Base-by-base conservation (phyloP, 2,113 vertebrate species). In the Hiodon tergisus region DNA sequence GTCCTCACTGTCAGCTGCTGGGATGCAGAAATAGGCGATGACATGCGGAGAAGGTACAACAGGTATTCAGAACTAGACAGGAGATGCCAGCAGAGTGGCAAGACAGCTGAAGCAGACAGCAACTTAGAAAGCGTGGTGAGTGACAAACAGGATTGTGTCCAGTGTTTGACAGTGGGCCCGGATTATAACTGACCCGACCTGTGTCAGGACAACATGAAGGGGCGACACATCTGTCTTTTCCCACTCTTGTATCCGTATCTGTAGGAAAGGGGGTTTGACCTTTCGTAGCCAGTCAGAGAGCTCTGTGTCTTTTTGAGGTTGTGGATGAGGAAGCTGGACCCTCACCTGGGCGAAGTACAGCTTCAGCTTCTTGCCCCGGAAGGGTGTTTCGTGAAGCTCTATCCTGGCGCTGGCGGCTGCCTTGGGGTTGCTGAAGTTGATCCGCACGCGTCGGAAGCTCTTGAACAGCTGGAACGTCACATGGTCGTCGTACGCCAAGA, bases 331-430 rank as follows among this genome's bases (percentile, higher is more conserved):
- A 31, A 31, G 70, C 31, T 9, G 47, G 14, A 14, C 10, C 11
- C 67, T 85, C 87, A 94, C 94, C 93, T 95, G 93, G 80, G 93
- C 92, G 67, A 94, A 95, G 80, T 95, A 95, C 63, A 95, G 85
- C 78, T 95, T 95, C 75, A 95, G 85, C 81, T 94, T 94, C 82
- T 94, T 95, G 75, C 93, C 94, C 83, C 92, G 88, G 89, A 95
- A 95, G 75, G 90, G 91, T 78, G 94, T 94, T 86, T 94, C 94
- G 55, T 95, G 94, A 72, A 95, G 92, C 86, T 95, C 93, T 94
- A 93, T 94, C 78, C 93, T 91, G 77, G 94, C 94, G 55, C 91
- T 91, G 73, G 93, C 94, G 69, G 94, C 94, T 73, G 92, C 90
- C 81, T 94, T 94, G 72, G 94, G 91, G 79, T 89, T 92, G 78